phyloP scores from a whole-genome alignment of 2,888 invertebrate species.

The Teleogryllus oceanicus region DNA sequence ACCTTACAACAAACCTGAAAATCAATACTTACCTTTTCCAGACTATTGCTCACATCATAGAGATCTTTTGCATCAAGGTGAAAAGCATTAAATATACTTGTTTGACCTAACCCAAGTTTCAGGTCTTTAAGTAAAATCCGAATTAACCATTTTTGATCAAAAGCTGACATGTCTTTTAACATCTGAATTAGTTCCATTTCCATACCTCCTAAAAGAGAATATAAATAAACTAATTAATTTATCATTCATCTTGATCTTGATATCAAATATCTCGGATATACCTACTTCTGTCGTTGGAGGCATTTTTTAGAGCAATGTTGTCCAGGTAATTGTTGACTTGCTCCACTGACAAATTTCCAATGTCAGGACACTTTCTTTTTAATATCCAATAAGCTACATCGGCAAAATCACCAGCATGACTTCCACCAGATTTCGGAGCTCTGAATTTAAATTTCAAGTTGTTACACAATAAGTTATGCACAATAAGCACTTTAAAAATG shows the following conservation, averaged over 20 bases:
- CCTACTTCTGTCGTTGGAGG: conserved; percentile 58
- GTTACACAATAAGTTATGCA: too few relatives aligned
- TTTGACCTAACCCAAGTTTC: conserved; percentile 69
- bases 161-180: conserved; percentile 63
- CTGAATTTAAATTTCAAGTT: conserved; percentile 42
- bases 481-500: too few relatives aligned
- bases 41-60: conserved; percentile 65
- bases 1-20: neutral
- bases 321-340: conserved; percentile 74
- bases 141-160: conserved; percentile 87
- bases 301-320: conserved; percentile 65
- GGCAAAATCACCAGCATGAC: conserved; percentile 70
- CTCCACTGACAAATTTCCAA: conserved; percentile 57
- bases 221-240: neutral
- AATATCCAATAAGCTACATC: conserved; percentile 72
- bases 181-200: conserved; percentile 64
- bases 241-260: neutral
- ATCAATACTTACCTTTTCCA: conserved; percentile 58
- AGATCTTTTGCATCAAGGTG: conserved; percentile 78
- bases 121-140: conserved; percentile 83
- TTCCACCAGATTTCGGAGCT: conserved; percentile 52
- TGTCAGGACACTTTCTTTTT: conserved; percentile 50
- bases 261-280: conserved; percentile 33
- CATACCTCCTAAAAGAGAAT: conserved; percentile 46
- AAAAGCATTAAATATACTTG: conserved; percentile 64